Percentiles rank a stretch among this genome's conserved stretches.
These are phyloP conservation scores for Patella depressa DNA, from an alignment of 2,888 invertebrate genomes.

Conservation along the genomic window DNA sequence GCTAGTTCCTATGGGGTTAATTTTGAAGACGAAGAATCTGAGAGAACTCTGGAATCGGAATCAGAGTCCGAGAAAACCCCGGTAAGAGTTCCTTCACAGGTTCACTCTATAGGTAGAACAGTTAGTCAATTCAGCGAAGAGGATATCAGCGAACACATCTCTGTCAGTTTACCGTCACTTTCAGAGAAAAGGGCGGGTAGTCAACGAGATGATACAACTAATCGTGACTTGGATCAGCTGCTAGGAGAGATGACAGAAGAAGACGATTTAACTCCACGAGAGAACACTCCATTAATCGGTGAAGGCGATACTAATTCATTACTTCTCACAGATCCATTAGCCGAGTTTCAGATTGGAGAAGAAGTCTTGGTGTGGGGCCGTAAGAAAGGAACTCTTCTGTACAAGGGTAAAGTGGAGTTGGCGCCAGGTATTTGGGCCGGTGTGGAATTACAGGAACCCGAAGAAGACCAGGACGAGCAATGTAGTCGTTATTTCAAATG, in stretches of 20 bases:
- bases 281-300: constrained; percentile 30
- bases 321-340: constrained; percentile 47
- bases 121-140: constrained; percentile 34
- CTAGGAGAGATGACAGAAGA: constrained; percentile 21
- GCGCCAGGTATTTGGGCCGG: constrained; percentile 65
- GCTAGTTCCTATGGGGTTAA: constrained; percentile 34
- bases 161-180: constrained; percentile 41
- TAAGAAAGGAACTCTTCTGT: constrained; percentile 50
- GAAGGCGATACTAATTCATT: constrained; percentile 31
- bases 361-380: constrained; percentile 56
- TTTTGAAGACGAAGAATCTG: constrained; percentile 34
- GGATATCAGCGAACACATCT: constrained; percentile 45
- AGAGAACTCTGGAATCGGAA: constrained; percentile 33
- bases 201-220: constrained; percentile 25
- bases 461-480: constrained; percentile 56
- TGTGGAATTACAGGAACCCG: constrained; percentile 57
- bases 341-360: constrained; percentile 55
- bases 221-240: constrained; percentile 19
- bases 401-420: constrained; percentile 60
- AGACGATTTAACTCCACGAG: constrained; percentile 42
- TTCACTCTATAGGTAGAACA: constrained; percentile 9
- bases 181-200: constrained; percentile 46
- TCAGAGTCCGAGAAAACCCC: constrained; percentile 50
- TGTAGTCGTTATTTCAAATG: constrained; percentile 59
- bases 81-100: constrained; percentile 22